A percentile compares a stretch with the other conserved stretches of the same genome.
phyloP scores from a whole-genome alignment of 2,888 invertebrate genomes.

The Lasioglossum vierecki region DNA sequence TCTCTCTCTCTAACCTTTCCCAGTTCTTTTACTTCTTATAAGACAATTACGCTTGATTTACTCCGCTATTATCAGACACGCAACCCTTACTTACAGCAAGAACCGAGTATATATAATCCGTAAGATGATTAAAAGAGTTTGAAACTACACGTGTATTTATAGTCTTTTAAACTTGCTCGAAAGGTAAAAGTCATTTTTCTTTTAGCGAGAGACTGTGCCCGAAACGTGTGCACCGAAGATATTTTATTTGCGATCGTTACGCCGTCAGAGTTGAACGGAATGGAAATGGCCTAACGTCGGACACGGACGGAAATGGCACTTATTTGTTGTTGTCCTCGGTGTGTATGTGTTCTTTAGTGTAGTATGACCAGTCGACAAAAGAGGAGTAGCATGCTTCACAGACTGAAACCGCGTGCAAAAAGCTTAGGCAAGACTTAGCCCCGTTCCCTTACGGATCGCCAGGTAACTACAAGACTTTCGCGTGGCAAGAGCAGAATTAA shows the following conservation, averaged over 20 bases:
- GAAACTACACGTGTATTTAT: slow-evolving; percentile 16
- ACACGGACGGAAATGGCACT: slow-evolving; percentile 1
- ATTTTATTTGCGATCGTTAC: not conserved
- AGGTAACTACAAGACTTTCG: slow-evolving; percentile 55
- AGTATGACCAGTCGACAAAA: slow-evolving; percentile 3
- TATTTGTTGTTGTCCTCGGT: not conserved
- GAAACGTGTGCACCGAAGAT: not conserved
- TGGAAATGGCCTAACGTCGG: not conserved
- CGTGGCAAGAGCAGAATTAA: slow-evolving; percentile 48
- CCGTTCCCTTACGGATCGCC: slow-evolving; percentile 48
- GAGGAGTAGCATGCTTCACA: slow-evolving; percentile 32
- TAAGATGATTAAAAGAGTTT: slow-evolving; percentile 31
- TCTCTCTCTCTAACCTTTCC: not conserved
- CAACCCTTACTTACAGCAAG: slow-evolving; percentile 40
- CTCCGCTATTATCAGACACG: slow-evolving; percentile 35
- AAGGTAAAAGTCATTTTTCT: slow-evolving; percentile 7
- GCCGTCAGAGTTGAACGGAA: slow-evolving; percentile 2
- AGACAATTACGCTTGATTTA: slow-evolving; percentile 40
- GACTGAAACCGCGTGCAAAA: slow-evolving; percentile 63
- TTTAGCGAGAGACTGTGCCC: not conserved
- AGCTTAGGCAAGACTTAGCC: slow-evolving; percentile 54
- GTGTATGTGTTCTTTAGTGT: not conserved
- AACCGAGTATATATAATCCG: slow-evolving; percentile 39
- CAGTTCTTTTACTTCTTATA: slow-evolving; percentile 40
- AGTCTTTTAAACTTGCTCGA: slow-evolving; percentile 9